Evolutionary conservation across 2,888 invertebrate species (phyloP), one percentile per base, ranked within the genome.

Genomic region (Carabus problematicus): DNA sequence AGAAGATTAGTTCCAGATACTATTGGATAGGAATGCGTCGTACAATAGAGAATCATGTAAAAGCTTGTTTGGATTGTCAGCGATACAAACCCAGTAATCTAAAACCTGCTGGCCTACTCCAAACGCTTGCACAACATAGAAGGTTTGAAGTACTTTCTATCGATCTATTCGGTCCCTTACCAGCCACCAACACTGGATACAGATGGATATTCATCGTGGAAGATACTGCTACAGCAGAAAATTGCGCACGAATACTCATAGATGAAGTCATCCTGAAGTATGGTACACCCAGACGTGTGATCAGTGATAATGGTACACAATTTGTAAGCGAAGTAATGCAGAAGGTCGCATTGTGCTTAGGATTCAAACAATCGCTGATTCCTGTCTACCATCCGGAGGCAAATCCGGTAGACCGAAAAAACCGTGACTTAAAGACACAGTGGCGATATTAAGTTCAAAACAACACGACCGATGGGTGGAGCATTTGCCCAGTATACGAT

Each of bases 251-350:
- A 0, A 72, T 64, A 0, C 67, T 80, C 0, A 55, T 80, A 0
- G 71, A 79, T 18, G 78, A 80, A 68, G n/a, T n/a, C n/a, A n/a
- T n/a, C n/a, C n/a, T n/a, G n/a, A n/a, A n/a, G n/a, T n/a, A n/a
- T n/a, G n/a, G n/a, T n/a, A n/a, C n/a, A n/a, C n/a, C n/a, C n/a
- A n/a, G n/a, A n/a, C n/a, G 67, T 79, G 0, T 75, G 3, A 6
- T n/a, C 29, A 29, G 29, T 29, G 2, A 29, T 29, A n/a, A n/a
- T n/a, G n/a, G n/a, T n/a, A n/a, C 75, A 1, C n/a, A n/a, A n/a
- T n/a, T n/a, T n/a, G n/a, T n/a, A n/a, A n/a, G n/a, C n/a, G 74
- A 71, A 0, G 71, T 79, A 0, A 78, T 79, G 77, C 80, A 79
- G 58, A 72, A 79, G 58, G 49, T 76, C 0, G 49, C 72, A 66